Percentiles rank a stretch among this genome's conserved stretches.
Evolutionary conservation across 2,797 vertebrate species (phyloP).

Genomic region (Enteromius treurensis): DNA sequence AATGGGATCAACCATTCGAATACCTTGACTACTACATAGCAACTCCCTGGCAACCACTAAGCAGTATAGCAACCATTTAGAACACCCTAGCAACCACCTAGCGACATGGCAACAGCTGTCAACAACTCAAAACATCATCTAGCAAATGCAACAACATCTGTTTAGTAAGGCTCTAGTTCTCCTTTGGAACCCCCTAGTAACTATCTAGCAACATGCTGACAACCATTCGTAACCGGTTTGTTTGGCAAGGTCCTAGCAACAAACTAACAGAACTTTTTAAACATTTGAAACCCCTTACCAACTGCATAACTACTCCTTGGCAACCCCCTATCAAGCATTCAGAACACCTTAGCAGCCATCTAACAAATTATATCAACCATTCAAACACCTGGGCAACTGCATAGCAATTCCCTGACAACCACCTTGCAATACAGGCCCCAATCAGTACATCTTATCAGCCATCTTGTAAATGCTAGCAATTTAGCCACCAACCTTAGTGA

Average conservation of each 20-base stretch:
- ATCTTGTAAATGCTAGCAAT: background rate
- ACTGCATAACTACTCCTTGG: background rate
- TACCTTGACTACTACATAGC: background rate
- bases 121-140: too few species aligned
- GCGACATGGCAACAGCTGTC: too few species aligned
- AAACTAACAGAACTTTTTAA: too few species aligned
- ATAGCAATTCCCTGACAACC: background rate
- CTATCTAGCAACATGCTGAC: background rate
- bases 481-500: too few species aligned
- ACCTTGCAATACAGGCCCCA: background rate
- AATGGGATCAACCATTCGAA: too few species aligned
- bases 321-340: background rate
- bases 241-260: too few species aligned
- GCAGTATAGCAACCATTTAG: too few species aligned
- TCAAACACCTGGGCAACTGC: background rate
- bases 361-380: background rate
- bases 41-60: background rate
- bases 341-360: background rate
- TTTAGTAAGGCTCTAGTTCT: too few species aligned
- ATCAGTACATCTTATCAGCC: background rate
- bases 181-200: background rate
- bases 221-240: too few species aligned
- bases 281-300: too few species aligned
- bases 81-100: too few species aligned
- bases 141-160: too few species aligned